Evolutionary conservation across 2,113 vertebrate species (phyloP).

Genomic region (Aepyceros melampus): DNA sequence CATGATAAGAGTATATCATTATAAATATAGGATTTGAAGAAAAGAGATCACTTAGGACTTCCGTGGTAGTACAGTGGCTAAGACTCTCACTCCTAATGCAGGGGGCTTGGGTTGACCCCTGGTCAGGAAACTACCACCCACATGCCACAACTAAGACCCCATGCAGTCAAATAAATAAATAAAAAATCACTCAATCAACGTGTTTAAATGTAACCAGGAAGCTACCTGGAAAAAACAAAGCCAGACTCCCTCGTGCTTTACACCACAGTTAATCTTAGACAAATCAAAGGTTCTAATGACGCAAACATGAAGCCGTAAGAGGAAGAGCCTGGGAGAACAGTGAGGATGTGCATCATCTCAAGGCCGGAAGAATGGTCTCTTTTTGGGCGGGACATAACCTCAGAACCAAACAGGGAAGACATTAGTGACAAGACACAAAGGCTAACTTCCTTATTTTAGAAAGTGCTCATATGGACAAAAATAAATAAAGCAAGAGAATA

Average conservation of each 20-base stretch:
- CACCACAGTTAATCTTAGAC: neutral
- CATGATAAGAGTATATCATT: neutral
- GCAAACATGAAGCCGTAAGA: neutral
- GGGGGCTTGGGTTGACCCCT: neutral
- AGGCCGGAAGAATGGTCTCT: neutral
- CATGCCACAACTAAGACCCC: neutral
- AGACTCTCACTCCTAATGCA: neutral
- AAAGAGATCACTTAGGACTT: neutral
- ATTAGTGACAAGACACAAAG: neutral
- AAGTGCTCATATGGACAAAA: neutral
- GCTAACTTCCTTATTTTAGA: neutral
- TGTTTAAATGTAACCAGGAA: neutral
- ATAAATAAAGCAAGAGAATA: neutral
- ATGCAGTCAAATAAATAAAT: neutral
- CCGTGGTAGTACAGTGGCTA: neutral
- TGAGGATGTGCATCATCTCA: neutral
- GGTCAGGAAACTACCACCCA: neutral
- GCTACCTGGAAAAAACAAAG: neutral
- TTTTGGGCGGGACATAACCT: neutral
- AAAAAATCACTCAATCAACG: neutral
- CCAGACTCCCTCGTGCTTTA: neutral
- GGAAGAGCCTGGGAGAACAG: neutral
- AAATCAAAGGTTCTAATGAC: neutral
- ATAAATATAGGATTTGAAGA: neutral
- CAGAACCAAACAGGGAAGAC: neutral